Base-by-base conservation (phyloP, 2,888 invertebrate genomes). In the Lithophane socia region DNA sequence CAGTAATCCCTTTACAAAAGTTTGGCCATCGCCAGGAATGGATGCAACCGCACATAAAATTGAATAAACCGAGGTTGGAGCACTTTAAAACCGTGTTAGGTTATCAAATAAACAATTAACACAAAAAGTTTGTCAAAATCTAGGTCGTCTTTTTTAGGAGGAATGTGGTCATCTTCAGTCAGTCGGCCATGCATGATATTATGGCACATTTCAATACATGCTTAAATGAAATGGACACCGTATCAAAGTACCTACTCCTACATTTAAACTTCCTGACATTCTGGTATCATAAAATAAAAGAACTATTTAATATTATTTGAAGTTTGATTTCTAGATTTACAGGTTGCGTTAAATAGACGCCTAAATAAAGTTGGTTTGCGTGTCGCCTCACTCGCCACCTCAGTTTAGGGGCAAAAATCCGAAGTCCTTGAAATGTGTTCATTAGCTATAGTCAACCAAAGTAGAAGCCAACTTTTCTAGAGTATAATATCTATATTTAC, bases 1-100 rank as follows among this genome's bases (percentile, higher is more conserved):
- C 84, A 87, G 80, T 87, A 89, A 91, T 88, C 89, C 85, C 83
- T 89, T 85, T 85, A 74, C 79, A 76, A 87, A 90, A 89, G 82
- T 90, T 90, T 83, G 75, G 76, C 79, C 66, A 80, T 76, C 52
- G 78, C 83, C 85, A 88, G 86, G 86, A 89, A 80, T 89, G 80
- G 72, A 88, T 85, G 83, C 84, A 84, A 68, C 74, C 75, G 69
- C 76, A 73, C 69, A 79, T 79, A 82, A 69, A 75, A 72, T 75
- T 68, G 18, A 70, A 68, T 78, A 58, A 75, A 60, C 37, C 18
- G 10, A 52, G 18, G 44, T 75, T 42, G 18, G 18, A 44, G 18
- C 3, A 60, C 21, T 60, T 44, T 37, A 5, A 29, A 21, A 70
- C 24, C 13, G 12, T 60, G 1, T 67, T 66, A 7, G 44, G 29